Evolutionary conservation across 2,113 vertebrate genomes (phyloP), one percentile per base, ranked within the genome.

Genomic region (Hippopotamus amphibius): DNA sequence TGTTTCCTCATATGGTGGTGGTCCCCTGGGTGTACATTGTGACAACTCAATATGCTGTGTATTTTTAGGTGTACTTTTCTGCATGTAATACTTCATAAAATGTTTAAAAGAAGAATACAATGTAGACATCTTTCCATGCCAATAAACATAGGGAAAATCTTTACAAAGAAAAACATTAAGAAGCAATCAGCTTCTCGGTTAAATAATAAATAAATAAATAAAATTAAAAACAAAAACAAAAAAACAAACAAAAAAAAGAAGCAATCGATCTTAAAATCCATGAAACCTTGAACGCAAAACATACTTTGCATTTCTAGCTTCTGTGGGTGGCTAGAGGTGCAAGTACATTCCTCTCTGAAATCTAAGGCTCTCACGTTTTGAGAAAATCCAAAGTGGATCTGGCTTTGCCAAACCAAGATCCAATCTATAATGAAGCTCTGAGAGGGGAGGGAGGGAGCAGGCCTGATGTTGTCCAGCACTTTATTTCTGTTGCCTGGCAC

Each of bases 401-500:
- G 63, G 15, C 14, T 90, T 93, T 80, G 50, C 43, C 59, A 96
- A 80, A 96, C 24, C 53, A 81, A 65, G 57, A 68, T n/a, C 22
- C 28, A 22, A 8, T 46, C 65, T 50, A 65, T 57, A 55, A 59
- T 68, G n/a, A 15, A 69, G 66, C 59, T 85, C 89, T 37, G n/a
- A 63, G 95, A 24, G 5, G 76, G 21, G 19, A 80, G 81, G 28
- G 33, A 46, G 26, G 55, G 6, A 63, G 46, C 14, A 28, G 43
- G 74, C 28, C 72, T 57, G 22, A 0, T 69, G 71, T 33, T 28
- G 12, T 28, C 46, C 50, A 28, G 72, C 22, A 7, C 43, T 15
- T 1, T 41, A 5, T 57, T 46, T 79, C 74, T 93, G 59, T 41
- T 30, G 33, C 21, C 46, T 22, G 66, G 33, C 43, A 17, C 88